Conservation (phyloP, 2,797 vertebrate species). For the Gymnopithys bicolor region DNA sequence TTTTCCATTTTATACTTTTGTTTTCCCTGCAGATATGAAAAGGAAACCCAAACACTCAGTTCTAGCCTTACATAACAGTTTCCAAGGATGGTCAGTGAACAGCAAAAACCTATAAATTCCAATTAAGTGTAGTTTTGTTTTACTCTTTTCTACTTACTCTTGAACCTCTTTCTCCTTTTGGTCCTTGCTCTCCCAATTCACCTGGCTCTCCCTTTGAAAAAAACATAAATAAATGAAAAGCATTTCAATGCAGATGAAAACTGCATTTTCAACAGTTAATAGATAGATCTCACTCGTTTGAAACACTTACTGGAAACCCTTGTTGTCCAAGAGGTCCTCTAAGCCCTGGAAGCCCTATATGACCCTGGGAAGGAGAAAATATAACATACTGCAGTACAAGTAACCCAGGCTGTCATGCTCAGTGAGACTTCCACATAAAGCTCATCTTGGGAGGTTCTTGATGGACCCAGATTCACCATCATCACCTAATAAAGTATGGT, state of each 20-base stretch:
- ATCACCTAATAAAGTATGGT: neutral
- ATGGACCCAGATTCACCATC: neutral
- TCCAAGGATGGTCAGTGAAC: neutral
- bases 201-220: slow-evolving; percentile 86
- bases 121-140: neutral
- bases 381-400: neutral
- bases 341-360: slow-evolving; percentile 81
- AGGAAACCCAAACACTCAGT: neutral
- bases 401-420: neutral
- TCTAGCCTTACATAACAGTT: neutral
- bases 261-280: neutral
- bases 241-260: neutral
- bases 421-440: neutral
- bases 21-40: neutral
- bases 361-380: slow-evolving; percentile 82
- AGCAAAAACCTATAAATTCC: neutral
- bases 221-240: slow-evolving; percentile 8
- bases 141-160: slow-evolving; percentile 78
- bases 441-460: neutral
- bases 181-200: slow-evolving; percentile 81
- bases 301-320: slow-evolving; percentile 87
- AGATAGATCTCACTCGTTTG: neutral
- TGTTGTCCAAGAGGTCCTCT: slow-evolving; percentile 89
- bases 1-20: neutral
- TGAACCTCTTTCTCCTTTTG: slow-evolving; percentile 86